phyloP scores from a whole-genome alignment of 2,113 vertebrate species.

The Perca fluviatilis region DNA sequence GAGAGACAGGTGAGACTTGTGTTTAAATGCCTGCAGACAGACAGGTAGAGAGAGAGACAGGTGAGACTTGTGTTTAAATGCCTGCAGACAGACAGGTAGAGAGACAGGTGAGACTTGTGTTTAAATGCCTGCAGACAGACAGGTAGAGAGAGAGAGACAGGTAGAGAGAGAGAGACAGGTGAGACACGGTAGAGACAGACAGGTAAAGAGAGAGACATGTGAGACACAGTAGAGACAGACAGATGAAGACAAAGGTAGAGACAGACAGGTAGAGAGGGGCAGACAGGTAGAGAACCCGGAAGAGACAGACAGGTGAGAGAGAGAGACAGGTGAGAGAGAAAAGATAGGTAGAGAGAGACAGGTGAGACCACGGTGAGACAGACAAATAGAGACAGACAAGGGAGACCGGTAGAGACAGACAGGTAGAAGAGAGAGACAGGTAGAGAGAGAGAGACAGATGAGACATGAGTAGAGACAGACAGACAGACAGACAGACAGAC shows the following conservation, averaged over 20 bases:
- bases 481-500: too few species aligned
- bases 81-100: background rate
- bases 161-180: too few species aligned
- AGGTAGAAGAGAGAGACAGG: background rate
- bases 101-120: slow-evolving; percentile 77
- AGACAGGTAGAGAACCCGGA: too few species aligned
- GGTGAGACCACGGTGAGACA: background rate
- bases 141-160: too few species aligned
- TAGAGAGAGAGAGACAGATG: background rate
- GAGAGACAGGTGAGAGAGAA: background rate
- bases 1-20: slow-evolving; percentile 81
- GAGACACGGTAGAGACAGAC: background rate
- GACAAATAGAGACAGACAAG: too few species aligned
- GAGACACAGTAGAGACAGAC: background rate
- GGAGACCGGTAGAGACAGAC: too few species aligned
- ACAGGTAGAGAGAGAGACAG: background rate
- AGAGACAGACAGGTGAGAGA: background rate
- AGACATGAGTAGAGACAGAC: background rate
- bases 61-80: too few species aligned
- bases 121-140: slow-evolving; percentile 72
- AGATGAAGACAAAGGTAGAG: too few species aligned
- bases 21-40: slow-evolving; percentile 75
- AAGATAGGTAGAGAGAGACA: background rate
- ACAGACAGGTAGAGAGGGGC: background rate
- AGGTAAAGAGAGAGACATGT: background rate